These are phyloP conservation scores for Pygoscelis adeliae DNA, from an alignment of 2,113 vertebrate genomes.

Conservation along the genomic window DNA sequence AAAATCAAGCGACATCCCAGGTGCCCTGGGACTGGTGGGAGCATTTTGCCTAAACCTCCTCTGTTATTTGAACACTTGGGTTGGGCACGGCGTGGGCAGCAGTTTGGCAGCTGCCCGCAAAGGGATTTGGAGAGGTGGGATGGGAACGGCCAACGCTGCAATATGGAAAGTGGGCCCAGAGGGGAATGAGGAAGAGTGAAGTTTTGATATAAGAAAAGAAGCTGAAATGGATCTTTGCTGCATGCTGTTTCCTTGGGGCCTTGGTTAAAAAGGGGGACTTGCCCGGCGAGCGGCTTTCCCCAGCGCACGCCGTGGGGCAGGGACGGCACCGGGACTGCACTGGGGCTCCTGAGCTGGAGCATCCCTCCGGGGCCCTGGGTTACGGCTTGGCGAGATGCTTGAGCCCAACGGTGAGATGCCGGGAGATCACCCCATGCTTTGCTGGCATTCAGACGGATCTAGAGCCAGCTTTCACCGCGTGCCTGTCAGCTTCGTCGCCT, in stretches of 20 bases:
- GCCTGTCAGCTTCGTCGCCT: not conserved
- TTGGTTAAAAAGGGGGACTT: not conserved
- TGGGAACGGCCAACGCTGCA: not conserved
- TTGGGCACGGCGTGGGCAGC: not conserved
- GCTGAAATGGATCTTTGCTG: not conserved
- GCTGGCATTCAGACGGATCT: rapidly evolving
- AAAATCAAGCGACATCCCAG: not conserved
- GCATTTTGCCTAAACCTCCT: not conserved
- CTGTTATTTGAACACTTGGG: not conserved
- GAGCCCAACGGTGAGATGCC: not conserved
- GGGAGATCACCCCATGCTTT: not conserved
- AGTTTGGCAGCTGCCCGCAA: not conserved
- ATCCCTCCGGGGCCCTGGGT: no score
- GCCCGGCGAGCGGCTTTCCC: rapidly evolving
- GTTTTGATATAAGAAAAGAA: not conserved
- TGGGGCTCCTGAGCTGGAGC: not conserved
- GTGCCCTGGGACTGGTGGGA: not conserved
- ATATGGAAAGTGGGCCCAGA: not conserved
- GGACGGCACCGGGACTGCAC: not conserved
- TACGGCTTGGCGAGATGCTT: not conserved
- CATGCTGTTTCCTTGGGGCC: not conserved
- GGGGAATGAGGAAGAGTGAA: not conserved
- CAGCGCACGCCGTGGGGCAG: rapidly evolving
- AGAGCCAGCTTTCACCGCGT: rapidly evolving
- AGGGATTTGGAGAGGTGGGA: not conserved